Percentiles rank a stretch among this genome's conserved stretches.
phyloP scores from a whole-genome alignment of 2,113 vertebrate genomes.

The Sapayoa aenigma region DNA sequence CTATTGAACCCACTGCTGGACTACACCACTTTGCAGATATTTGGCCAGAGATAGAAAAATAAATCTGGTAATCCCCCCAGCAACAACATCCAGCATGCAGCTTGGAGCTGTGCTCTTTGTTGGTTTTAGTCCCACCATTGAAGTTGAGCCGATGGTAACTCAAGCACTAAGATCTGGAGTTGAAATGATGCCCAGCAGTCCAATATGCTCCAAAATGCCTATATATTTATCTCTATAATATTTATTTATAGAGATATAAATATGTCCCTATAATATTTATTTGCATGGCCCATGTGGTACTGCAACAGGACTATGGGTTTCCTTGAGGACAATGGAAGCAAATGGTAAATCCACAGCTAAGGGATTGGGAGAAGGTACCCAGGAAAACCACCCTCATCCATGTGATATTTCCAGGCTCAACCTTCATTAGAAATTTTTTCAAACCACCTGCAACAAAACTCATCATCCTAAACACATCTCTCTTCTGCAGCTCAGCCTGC shows the following conservation, averaged over 20 bases:
- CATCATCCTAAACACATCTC: neutral
- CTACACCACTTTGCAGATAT: rapidly evolving
- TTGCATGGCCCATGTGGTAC: neutral
- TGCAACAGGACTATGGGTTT: neutral
- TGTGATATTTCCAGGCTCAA: neutral
- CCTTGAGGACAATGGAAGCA: neutral
- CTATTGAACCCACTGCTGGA: neutral
- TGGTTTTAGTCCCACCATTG: neutral
- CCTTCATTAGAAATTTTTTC: neutral
- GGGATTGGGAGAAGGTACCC: neutral
- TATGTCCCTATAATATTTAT: neutral
- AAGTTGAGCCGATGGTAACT: neutral
- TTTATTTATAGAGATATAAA: neutral
- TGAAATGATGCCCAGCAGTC: neutral
- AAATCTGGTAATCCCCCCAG: neutral
- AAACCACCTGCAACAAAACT: neutral
- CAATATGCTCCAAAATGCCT: neutral
- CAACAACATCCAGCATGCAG: neutral
- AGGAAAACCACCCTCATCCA: neutral
- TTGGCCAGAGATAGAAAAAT: neutral
- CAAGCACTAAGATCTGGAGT: neutral
- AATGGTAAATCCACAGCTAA: neutral
- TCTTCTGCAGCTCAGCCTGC: neutral
- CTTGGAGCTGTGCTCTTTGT: neutral
- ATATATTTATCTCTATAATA: neutral